phyloP scores from a whole-genome alignment of 1,140 invertebrate genomes.

The Notospermus geniculatus region DNA sequence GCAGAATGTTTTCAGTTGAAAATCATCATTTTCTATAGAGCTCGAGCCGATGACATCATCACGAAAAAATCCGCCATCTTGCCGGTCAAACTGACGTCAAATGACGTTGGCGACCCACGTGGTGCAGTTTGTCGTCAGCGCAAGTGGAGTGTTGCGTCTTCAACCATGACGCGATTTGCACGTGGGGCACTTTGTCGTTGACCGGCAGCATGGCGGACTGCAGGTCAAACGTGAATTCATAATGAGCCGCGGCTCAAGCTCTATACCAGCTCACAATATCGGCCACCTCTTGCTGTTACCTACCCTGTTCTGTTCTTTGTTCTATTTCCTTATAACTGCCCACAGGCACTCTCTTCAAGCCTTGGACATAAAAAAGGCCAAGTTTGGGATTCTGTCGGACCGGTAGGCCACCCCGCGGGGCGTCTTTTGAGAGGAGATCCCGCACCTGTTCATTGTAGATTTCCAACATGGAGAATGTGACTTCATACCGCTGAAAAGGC shows the following conservation, averaged over 20 bases:
- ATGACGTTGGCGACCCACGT: no score
- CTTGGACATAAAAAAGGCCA: conserved; percentile 56
- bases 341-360: conserved; percentile 54
- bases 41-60: no score
- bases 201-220: no score
- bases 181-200: no score
- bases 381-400: conserved; percentile 55
- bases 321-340: conserved; percentile 56
- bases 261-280: neutral
- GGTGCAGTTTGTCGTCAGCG: no score
- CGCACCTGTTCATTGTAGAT: conserved; percentile 58
- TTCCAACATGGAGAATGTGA: conserved; percentile 58
- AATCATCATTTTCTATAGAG: no score
- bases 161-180: no score
- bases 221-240: no score
- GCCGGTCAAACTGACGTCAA: no score
- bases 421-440: conserved; percentile 53
- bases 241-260: neutral
- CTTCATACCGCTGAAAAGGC: conserved; percentile 50
- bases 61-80: no score
- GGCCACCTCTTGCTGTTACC: neutral
- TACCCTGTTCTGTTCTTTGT: conserved; percentile 56
- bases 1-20: no score
- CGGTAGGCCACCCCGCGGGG: conserved; percentile 54
- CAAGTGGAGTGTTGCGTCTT: no score